phyloP scores from a whole-genome alignment of 53 echinoderm and acorn worm species.

The Glandiceps talaboti region DNA sequence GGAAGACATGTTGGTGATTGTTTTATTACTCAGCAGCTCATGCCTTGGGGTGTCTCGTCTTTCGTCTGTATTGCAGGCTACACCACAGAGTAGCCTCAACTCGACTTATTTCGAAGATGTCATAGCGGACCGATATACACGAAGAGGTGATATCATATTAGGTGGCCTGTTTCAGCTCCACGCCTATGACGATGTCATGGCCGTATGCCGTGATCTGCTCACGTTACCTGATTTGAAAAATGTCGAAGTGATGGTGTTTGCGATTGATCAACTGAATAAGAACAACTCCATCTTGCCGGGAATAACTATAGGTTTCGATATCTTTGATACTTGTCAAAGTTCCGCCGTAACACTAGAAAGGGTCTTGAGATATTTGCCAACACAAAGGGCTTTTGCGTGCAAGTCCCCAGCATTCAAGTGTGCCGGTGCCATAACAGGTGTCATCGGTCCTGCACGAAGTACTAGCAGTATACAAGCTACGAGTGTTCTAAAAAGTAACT shows the following conservation, averaged over 20 bases:
- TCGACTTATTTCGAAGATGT: not conserved
- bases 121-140: conserved; percentile 18
- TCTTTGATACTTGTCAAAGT: conserved; percentile 79
- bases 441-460: conserved; percentile 83
- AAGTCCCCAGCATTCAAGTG: not conserved
- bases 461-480: conserved; percentile 75
- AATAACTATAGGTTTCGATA: conserved; percentile 75
- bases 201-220: conserved; percentile 45
- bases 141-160: conserved; percentile 47
- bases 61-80: too few relatives aligned
- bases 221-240: conserved; percentile 47
- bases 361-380: conserved; percentile 76
- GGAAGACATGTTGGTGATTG: too few relatives aligned
- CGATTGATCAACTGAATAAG: conserved; percentile 51
- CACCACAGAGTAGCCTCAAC: too few relatives aligned
- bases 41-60: too few relatives aligned
- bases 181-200: conserved; percentile 45
- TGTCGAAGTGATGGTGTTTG: conserved; percentile 78
- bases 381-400: conserved; percentile 21
- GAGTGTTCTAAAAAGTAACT: conserved; percentile 54
- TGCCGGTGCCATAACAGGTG: conserved; percentile 28
- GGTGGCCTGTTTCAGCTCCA: conserved; percentile 83
- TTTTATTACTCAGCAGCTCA: too few relatives aligned
- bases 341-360: conserved; percentile 48
- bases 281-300: conserved; percentile 49